Evolutionary conservation across 92 coral and sea anemone genomes (phyloP).

Genomic region (Epizoanthus scotinus): DNA sequence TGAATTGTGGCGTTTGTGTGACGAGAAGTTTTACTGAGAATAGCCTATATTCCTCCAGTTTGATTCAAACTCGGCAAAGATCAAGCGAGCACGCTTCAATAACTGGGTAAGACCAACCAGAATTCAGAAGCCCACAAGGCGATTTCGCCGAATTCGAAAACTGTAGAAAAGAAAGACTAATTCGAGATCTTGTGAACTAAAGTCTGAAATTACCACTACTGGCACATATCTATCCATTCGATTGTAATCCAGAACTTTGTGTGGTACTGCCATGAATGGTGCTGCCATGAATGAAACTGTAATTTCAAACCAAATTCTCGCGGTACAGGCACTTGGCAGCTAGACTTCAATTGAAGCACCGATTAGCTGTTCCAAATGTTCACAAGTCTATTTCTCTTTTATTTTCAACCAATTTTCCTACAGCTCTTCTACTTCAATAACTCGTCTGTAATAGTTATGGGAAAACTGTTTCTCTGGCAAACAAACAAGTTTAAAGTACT

Average conservation of each 20-base stretch:
- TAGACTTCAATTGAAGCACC: conserved; percentile 1
- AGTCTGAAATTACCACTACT: not conserved
- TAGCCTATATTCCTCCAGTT: not conserved
- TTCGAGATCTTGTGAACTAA: not conserved
- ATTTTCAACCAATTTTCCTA: not conserved
- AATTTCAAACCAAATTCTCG: not conserved
- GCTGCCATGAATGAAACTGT: conserved; percentile 22
- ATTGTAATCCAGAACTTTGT: not conserved
- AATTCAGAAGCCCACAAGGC: not conserved
- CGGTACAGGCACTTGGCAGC: not conserved
- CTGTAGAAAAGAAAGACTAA: not conserved
- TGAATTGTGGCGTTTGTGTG: not conserved
- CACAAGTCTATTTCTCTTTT: not conserved
- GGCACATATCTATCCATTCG: not conserved
- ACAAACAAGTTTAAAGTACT: conserved; percentile 51
- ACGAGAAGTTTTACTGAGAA: not conserved
- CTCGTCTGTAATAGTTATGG: not conserved
- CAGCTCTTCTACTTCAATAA: not conserved
- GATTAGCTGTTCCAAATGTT: conserved; percentile 4
- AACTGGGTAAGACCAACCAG: not conserved
- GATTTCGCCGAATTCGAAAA: conserved; percentile 22
- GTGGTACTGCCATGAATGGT: not conserved
- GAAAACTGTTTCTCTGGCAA: not conserved
- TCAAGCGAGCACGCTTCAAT: conserved; percentile 18
- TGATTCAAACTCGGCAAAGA: conserved; percentile 16